A percentile compares a stretch with the other conserved stretches of the same genome.
Evolutionary conservation across 1,140 invertebrate species (phyloP).

Genomic region (Plutomurus gul): DNA sequence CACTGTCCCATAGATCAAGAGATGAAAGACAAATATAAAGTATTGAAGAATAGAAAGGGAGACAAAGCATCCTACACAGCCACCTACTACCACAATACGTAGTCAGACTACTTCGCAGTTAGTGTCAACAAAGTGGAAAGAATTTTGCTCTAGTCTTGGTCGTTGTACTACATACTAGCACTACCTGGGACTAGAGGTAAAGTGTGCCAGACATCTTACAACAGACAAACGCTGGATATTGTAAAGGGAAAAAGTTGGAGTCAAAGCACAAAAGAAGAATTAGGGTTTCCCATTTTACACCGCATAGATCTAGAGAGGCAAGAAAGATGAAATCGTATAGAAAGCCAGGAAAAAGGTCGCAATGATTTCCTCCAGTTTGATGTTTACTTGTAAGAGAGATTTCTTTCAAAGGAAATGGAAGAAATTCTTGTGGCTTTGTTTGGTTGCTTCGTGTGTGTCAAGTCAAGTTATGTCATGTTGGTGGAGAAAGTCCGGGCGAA

Average conservation of each 20-base stretch:
- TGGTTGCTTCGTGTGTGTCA: not conserved
- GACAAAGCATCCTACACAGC: too few relatives aligned
- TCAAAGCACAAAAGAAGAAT: slow-evolving; percentile 1
- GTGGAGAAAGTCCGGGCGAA: too few relatives aligned
- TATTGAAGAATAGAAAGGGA: slow-evolving; percentile 11
- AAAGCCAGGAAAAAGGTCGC: slow-evolving; percentile 1
- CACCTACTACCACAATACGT: not conserved
- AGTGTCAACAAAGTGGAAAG: slow-evolving; percentile 24
- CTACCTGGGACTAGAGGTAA: too few relatives aligned
- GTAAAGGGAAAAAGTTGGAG: not conserved
- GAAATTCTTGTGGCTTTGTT: not conserved
- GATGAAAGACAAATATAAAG: slow-evolving; percentile 19
- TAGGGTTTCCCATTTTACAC: slow-evolving; percentile 21
- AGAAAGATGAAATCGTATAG: not conserved
- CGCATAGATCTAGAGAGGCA: not conserved
- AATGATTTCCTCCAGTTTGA: slow-evolving; percentile 14
- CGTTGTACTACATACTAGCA: too few relatives aligned
- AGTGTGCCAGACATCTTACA: too few relatives aligned
- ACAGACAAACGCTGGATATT: not conserved
- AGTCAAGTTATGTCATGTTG: too few relatives aligned
- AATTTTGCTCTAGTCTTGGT: too few relatives aligned
- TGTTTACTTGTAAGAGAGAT: not conserved
- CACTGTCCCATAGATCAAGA: not conserved
- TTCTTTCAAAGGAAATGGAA: not conserved
- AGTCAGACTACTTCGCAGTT: not conserved